Percentiles rank a stretch among this genome's conserved stretches.
These are phyloP conservation scores for Conopomorpha cramerella DNA, from an alignment of 1,140 invertebrate species.

Conservation along the genomic window DNA sequence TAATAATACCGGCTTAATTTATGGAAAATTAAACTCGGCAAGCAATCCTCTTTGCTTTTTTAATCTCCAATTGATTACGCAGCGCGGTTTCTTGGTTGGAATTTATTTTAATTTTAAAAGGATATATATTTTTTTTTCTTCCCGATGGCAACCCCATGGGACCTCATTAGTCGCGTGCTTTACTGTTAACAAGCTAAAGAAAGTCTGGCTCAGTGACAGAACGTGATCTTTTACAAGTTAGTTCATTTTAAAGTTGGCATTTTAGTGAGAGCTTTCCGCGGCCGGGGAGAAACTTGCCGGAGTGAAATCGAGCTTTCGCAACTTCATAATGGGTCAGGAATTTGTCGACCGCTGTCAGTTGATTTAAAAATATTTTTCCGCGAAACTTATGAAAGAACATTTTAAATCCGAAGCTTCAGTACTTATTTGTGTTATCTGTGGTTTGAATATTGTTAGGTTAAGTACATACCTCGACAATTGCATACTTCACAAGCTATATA, in stretches of 20 bases:
- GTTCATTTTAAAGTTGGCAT: background rate
- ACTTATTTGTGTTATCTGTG: too few relatives aligned
- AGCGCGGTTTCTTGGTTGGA: conserved; percentile 7
- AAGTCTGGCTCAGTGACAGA: conserved; percentile 4
- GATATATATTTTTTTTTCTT: conserved; percentile 24
- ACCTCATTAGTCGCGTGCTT: conserved; percentile 19
- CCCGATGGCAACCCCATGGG: conserved; percentile 11
- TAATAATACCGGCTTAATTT: conserved; percentile 24
- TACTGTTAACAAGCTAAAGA: conserved; percentile 10
- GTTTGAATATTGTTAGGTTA: too few relatives aligned
- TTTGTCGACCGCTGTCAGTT: background rate
- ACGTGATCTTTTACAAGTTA: conserved; percentile 7
- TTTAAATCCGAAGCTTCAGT: background rate
- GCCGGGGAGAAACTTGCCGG: too few relatives aligned
- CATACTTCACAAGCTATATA: too few relatives aligned
- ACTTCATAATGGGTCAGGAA: background rate
- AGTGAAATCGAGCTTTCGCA: too few relatives aligned
- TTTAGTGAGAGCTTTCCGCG: too few relatives aligned
- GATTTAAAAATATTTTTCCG: too few relatives aligned
- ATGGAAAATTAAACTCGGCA: conserved; percentile 14
- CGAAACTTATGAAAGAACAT: background rate
- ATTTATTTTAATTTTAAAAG: conserved; percentile 34
- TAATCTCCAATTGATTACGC: conserved; percentile 27
- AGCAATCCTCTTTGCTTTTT: conserved; percentile 20
- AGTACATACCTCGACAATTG: too few relatives aligned